Base-by-base conservation (phyloP, 2,797 vertebrate genomes). In the Fratercula arctica region DNA sequence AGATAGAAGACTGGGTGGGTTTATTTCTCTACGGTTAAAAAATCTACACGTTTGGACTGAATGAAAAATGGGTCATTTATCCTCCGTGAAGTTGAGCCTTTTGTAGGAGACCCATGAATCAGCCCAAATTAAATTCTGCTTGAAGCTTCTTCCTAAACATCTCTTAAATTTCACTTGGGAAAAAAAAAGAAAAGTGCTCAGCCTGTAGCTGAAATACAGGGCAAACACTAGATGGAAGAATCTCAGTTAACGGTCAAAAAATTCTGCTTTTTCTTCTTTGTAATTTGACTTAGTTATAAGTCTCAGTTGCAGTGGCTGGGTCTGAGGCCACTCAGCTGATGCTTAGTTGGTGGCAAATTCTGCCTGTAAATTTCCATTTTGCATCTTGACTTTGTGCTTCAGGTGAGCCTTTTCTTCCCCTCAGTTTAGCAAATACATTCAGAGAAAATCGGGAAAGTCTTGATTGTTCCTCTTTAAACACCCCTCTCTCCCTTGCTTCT, bases 391-490 rank as follows among this genome's bases (percentile, higher is more conserved):
- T 95, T 90, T 61, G 50, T 87, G 46, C 76, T 89, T 89, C 73
- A 54, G 79, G 48, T 85, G 79, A 85, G 39, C n/a, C 57, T 31
- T 68, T 60, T 48, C 60, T 10, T 18, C 7, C 3, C 57, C 54
- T 90, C 46, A 20, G 17, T 73, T 88, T 70, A 83, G 74, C 53
- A 94, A 87, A 86, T 63, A 59, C 51, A 45, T 46, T 43, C 66
- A 23, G 74, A 94, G 41, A 78, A 93, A 93, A 91, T 87, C 74
- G 85, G 80, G 83, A 80, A 94, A 91, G 70, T 85, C 91, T 89
- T 95, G 80, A 85, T 26, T 87, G 48, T 66, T 95, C 57, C 46
- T 93, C 91, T 93, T 96, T 94, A 88, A 92, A 92, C 72, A 84
- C 85, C 73, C 84, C 41, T 51, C 63, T 89, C 72, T 70, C 37